These are phyloP conservation scores for Rhyacophila evoluta DNA, from an alignment of 2,888 invertebrate genomes.

Conservation along the genomic window DNA sequence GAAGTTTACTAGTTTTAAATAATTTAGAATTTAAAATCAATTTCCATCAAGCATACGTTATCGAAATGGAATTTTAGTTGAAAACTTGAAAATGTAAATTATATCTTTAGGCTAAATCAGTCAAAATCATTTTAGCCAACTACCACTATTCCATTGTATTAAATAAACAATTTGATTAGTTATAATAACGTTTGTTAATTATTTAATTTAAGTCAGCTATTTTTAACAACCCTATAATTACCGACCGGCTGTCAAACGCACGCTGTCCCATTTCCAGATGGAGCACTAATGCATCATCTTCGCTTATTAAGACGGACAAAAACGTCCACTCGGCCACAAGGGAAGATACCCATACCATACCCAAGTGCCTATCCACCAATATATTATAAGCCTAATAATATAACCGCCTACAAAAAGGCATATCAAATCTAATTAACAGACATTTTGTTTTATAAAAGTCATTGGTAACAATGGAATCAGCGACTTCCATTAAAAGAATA, in stretches of 20 bases:
- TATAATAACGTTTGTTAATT: too few species aligned
- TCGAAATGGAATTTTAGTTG: too few species aligned
- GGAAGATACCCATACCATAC: neutral
- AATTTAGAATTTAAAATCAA: too few species aligned
- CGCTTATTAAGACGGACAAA: constrained; percentile 28
- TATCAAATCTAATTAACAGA: constrained; percentile 1
- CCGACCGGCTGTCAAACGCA: neutral
- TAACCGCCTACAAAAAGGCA: neutral
- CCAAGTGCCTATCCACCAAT: neutral
- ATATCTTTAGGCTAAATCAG: too few species aligned
- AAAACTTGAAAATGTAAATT: too few species aligned
- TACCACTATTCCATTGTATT: too few species aligned
- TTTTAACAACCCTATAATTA: neutral
- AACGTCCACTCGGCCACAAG: constrained; percentile 20
- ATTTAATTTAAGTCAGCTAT: neutral
- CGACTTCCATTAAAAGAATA: too few species aligned
- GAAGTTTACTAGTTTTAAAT: too few species aligned
- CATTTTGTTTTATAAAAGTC: neutral
- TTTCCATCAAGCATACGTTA: too few species aligned
- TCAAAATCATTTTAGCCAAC: too few species aligned
- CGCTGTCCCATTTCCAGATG: constrained; percentile 5
- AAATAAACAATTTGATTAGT: too few species aligned
- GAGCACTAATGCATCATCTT: constrained; percentile 32
- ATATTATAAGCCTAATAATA: neutral
- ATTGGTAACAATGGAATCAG: too few species aligned